These are phyloP conservation scores for Idaea aversata DNA, from an alignment of 2,888 invertebrate genomes.

Conservation along the genomic window DNA sequence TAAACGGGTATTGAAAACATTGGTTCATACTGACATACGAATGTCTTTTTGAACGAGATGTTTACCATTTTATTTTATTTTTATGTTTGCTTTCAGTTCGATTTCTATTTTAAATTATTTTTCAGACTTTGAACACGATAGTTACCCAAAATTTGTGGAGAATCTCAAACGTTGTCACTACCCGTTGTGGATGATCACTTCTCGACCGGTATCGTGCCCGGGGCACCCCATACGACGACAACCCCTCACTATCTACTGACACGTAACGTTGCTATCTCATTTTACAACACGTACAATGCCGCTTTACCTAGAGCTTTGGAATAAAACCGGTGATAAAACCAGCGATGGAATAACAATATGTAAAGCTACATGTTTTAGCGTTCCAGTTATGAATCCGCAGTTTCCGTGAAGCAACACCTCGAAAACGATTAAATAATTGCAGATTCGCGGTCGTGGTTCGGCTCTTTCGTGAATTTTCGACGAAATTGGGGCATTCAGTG, in stretches of 20 bases:
- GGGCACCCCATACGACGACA: constrained; percentile 61
- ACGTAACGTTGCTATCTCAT: constrained; percentile 28
- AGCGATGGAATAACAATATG: constrained; percentile 9
- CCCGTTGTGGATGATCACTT: constrained; percentile 63
- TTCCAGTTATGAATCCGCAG: constrained; percentile 52
- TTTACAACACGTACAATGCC: constrained; percentile 36
- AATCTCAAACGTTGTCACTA: constrained; percentile 39
- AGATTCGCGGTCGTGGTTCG: constrained; percentile 59
- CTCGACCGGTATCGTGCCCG: constrained; percentile 64
- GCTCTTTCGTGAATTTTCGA: constrained; percentile 63
- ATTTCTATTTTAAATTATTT: constrained; percentile 2
- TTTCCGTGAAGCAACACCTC: constrained; percentile 67
- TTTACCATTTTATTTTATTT: too few species aligned
- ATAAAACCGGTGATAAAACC: not conserved
- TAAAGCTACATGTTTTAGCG: constrained; percentile 24
- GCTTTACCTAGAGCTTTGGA: constrained; percentile 11
- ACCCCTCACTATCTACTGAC: constrained; percentile 30
- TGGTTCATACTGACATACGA: too few species aligned
- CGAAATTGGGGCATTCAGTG: constrained; percentile 61
- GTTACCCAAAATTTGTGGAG: constrained; percentile 31
- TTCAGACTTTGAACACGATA: constrained; percentile 10
- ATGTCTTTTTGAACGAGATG: too few species aligned
- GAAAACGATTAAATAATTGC: constrained; percentile 73
- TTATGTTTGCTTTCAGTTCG: too few species aligned
- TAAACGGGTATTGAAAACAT: too few species aligned